A percentile compares a stretch with the other conserved stretches of the same genome.
Evolutionary conservation across 2,888 invertebrate species (phyloP).

Genomic region (Dryocosmus kuriphilus): DNA sequence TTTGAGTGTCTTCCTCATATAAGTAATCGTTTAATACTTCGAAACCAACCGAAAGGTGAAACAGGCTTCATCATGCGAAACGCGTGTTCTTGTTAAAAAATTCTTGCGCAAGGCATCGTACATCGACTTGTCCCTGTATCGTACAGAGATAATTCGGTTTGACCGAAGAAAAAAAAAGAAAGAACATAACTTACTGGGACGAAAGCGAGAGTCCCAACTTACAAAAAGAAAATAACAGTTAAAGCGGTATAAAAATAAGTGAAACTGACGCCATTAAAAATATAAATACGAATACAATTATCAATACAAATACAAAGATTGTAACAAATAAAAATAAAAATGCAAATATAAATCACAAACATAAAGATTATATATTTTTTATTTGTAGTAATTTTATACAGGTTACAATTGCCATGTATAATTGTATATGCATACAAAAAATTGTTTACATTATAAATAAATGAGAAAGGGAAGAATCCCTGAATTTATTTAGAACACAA

Average conservation of each 20-base stretch:
- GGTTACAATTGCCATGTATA: background rate
- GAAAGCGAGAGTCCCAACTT: slow-evolving; percentile 31
- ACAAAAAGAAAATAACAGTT: slow-evolving; percentile 11
- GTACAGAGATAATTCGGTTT: slow-evolving; percentile 20
- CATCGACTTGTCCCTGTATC: background rate
- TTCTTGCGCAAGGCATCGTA: slow-evolving; percentile 14
- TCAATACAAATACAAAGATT: background rate
- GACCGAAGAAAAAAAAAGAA: slow-evolving; percentile 16
- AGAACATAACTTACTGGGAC: slow-evolving; percentile 26
- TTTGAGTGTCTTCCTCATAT: background rate
- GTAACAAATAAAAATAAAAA: background rate
- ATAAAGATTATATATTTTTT: too few species aligned
- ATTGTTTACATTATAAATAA: too few species aligned
- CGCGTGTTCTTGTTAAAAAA: slow-evolving; percentile 6
- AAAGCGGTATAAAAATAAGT: slow-evolving; percentile 24
- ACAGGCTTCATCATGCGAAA: slow-evolving; percentile 8
- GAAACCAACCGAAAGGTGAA: background rate
- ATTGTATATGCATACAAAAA: background rate
- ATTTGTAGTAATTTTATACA: too few species aligned
- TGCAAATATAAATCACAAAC: background rate
- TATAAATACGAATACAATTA: background rate
- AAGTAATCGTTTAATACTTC: slow-evolving; percentile 1
- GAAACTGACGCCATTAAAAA: slow-evolving; percentile 20
- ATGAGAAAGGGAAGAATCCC: too few species aligned
- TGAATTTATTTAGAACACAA: background rate